Conservation (phyloP, 2,113 vertebrate species). For the Empidonax traillii region DNA sequence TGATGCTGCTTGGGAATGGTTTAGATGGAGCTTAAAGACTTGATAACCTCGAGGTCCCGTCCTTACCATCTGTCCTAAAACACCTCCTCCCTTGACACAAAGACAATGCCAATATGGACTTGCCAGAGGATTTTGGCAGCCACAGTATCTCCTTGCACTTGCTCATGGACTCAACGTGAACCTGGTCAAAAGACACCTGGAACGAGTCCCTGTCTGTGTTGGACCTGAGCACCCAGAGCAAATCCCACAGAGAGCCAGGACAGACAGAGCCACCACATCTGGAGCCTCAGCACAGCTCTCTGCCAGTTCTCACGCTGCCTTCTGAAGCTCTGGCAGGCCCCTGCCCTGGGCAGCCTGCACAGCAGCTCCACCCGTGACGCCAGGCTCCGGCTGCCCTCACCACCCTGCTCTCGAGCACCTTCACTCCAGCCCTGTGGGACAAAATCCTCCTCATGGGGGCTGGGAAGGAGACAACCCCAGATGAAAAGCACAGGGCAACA, state of each 20-base stretch:
- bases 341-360: background rate
- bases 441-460: background rate
- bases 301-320: background rate
- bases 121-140: background rate
- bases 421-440: background rate
- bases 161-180: rapidly evolving
- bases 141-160: background rate
- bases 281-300: background rate
- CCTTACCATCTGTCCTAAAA: background rate
- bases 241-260: background rate
- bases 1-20: background rate
- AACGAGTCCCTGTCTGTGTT: background rate
- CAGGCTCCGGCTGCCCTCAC: background rate
- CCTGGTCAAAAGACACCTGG: background rate
- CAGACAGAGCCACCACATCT: background rate
- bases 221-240: background rate
- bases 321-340: background rate
- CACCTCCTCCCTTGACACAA: background rate
- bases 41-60: background rate
- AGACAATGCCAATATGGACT: background rate
- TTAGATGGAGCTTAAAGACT: background rate
- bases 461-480: background rate
- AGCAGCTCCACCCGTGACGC: background rate
- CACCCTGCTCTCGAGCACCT: rapidly evolving
- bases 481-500: background rate